phyloP scores from a whole-genome alignment of 2,113 vertebrate species.

The Actenoides hombroni region DNA sequence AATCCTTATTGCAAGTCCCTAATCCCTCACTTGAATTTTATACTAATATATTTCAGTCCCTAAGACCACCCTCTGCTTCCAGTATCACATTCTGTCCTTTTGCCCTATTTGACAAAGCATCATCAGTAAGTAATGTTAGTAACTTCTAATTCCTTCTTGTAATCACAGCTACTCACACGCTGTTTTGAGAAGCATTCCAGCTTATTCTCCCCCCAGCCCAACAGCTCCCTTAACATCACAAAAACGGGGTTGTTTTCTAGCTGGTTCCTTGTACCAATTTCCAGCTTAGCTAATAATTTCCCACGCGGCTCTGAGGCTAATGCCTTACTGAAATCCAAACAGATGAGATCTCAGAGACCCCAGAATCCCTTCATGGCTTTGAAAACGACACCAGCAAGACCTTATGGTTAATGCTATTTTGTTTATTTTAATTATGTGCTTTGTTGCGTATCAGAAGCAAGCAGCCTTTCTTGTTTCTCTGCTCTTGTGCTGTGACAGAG shows the following conservation, averaged over 20 bases:
- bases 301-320: not conserved
- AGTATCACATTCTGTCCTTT: not conserved
- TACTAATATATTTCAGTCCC: not conserved
- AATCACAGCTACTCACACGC: not conserved
- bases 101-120: not conserved
- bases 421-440: not conserved
- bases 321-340: not conserved
- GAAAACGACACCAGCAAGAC: not conserved
- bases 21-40: not conserved
- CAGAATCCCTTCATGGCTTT: not conserved
- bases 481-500: not conserved
- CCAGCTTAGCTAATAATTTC: not conserved
- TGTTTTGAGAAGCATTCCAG: not conserved
- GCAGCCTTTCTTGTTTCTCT: not conserved
- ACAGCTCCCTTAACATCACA: not conserved
- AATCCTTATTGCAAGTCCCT: not conserved
- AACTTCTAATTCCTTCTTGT: not conserved
- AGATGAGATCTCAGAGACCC: not conserved
- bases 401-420: not conserved
- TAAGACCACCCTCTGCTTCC: not conserved
- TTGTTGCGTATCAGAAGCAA: not conserved
- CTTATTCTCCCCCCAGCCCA: not conserved
- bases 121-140: accelerated
- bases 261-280: not conserved
- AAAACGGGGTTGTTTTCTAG: not conserved